Percentiles rank a stretch among this genome's conserved stretches.
These are phyloP conservation scores for Crotalus tigris DNA, from an alignment of 2,113 vertebrate species.

Conservation along the genomic window DNA sequence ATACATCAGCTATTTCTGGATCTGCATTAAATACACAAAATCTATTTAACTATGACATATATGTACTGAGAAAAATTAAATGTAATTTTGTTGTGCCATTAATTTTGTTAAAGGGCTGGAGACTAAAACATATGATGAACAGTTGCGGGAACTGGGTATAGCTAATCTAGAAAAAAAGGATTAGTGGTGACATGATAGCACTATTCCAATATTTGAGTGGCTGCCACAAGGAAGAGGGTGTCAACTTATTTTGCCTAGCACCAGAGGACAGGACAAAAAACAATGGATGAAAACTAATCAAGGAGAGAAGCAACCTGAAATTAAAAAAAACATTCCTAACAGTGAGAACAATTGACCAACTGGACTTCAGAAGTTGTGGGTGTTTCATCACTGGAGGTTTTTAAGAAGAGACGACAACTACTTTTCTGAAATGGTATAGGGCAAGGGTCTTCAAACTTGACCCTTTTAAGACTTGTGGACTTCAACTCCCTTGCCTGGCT, in stretches of 20 bases:
- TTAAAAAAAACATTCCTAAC: background rate
- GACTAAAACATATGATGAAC: background rate
- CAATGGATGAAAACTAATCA: background rate
- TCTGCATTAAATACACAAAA: background rate
- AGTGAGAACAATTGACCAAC: background rate
- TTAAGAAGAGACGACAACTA: background rate
- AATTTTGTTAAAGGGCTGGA: background rate
- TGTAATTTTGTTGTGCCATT: background rate
- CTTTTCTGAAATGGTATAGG: background rate
- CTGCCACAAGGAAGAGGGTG: background rate
- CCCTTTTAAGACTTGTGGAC: no score
- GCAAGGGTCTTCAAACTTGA: no score
- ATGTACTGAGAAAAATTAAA: background rate
- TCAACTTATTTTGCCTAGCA: background rate
- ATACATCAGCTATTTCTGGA: background rate
- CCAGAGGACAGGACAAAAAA: background rate
- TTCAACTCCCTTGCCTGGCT: no score
- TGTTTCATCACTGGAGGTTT: background rate
- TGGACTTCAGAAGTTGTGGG: background rate
- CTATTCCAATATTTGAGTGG: background rate
- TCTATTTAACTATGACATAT: background rate
- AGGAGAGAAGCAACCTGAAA: background rate
- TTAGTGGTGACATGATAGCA: background rate
- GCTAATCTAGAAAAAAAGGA: background rate
- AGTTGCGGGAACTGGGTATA: background rate